Conservation (phyloP, 1,140 invertebrate genomes). For the Metaphire vulgaris region DNA sequence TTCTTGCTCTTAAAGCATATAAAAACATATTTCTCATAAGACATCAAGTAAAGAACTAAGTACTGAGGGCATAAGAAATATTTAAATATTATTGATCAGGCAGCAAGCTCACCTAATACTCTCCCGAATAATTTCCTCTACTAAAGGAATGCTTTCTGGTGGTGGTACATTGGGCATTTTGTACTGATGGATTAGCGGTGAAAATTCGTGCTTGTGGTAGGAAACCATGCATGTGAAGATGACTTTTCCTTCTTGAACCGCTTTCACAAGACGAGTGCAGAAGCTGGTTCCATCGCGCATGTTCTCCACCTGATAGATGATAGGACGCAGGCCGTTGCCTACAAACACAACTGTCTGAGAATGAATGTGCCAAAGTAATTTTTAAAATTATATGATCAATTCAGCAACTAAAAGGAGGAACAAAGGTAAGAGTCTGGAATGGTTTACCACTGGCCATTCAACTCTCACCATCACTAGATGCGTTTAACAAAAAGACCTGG, state of each 20-base stretch:
- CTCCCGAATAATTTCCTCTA: background rate
- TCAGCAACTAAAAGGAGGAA: no score
- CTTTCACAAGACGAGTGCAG: slow-evolving; percentile 45
- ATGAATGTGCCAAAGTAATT: slow-evolving; percentile 1
- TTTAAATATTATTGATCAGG: no score
- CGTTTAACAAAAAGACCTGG: no score
- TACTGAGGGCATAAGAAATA: no score
- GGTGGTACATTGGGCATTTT: background rate
- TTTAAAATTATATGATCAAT: no score
- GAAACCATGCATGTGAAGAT: slow-evolving; percentile 50
- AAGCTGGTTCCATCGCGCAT: slow-evolving; percentile 48
- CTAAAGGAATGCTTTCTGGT: background rate
- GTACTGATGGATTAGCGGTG: background rate
- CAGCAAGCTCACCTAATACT: slow-evolving; percentile 4
- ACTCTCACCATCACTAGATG: no score
- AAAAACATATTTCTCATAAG: no score
- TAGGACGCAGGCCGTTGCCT: slow-evolving; percentile 45
- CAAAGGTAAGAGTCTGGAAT: slow-evolving; percentile 10
- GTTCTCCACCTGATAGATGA: slow-evolving; percentile 48
- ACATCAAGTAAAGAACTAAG: no score
- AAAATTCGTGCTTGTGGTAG: slow-evolving; percentile 44
- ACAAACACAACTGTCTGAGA: no score
- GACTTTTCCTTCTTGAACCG: slow-evolving; percentile 43
- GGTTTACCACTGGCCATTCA: no score
- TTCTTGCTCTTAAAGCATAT: no score